Evolutionary conservation across 2,797 vertebrate genomes (phyloP), one percentile per base, ranked within the genome.

Genomic region (Danio aesculapii): DNA sequence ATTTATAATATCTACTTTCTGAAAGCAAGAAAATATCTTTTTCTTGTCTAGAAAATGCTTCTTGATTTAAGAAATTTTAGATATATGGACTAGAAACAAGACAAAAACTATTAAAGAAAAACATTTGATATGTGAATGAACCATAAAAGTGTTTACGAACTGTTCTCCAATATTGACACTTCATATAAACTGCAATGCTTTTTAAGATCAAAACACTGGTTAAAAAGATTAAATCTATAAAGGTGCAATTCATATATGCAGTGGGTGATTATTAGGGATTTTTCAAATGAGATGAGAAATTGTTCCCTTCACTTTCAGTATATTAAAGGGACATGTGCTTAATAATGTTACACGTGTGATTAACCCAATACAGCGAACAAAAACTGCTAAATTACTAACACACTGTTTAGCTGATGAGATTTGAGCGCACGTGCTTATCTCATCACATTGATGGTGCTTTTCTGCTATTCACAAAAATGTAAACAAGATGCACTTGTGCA

Each of bases 381-480:
- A 9, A 58, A 13, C 52, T 71, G 9, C 12, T 6, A 68, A 39
- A 50, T 50, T 2, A 69, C 4, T 5, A 44, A 46, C 70, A 14
- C 41, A 5, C 17, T 21, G 43, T 73, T 73, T 6, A 46, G 53
- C 41, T 21, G 53, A 73, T 46, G 70, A 58, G 41, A 73, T 46
- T 58, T 21, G 12, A 21, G 12, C 6, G 17, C 12, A 46, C 5
- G 1, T 58, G 12, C 19, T 58, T 46, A 46, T 58, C 58, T 46
- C 53, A 73, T 71, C 41, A 55, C 39, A 50, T 55, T 71, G 30
- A 72, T 50, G 61, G 21, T 21, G 68, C 57, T 12, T 17, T 70
- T 69, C 14, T 41, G 30, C 67, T 17, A 12, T 53, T 41, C 47
- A 19, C 39, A 71, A 43, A 70, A 30, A 21, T 0, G 2, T 39